These are phyloP conservation scores for Caenorhabditis imperialis DNA, from an alignment of 2,888 invertebrate species.

Conservation along the genomic window DNA sequence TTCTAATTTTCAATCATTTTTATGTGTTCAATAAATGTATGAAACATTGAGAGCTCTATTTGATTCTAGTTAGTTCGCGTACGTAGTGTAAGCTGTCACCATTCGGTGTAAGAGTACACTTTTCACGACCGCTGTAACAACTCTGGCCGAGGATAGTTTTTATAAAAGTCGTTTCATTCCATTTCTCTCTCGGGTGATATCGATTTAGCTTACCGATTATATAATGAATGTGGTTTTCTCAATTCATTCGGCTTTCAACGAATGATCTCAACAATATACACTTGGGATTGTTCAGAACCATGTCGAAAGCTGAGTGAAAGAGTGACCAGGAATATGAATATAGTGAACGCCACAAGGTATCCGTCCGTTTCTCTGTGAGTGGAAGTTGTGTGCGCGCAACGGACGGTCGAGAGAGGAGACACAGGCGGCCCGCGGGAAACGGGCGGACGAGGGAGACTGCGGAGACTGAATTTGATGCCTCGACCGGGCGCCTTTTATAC, in stretches of 20 bases:
- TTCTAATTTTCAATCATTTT: too few relatives aligned
- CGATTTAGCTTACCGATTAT: too few relatives aligned
- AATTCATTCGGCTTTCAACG: slow-evolving; percentile 49
- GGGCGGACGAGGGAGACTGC: slow-evolving; percentile 12
- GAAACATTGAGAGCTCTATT: too few relatives aligned
- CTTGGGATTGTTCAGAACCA: slow-evolving; percentile 45
- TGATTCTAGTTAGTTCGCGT: too few relatives aligned
- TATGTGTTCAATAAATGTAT: too few relatives aligned
- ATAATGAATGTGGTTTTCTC: slow-evolving; percentile 21
- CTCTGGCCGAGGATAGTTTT: not conserved
- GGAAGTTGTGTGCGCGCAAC: slow-evolving; percentile 15
- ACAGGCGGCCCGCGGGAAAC: slow-evolving; percentile 11
- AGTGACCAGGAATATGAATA: slow-evolving; percentile 13
- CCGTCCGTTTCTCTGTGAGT: slow-evolving; percentile 14
- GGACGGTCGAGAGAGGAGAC: slow-evolving; percentile 14
- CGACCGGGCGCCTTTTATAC: slow-evolving; percentile 43
- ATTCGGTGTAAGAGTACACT: slow-evolving; percentile 30
- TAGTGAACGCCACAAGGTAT: not conserved
- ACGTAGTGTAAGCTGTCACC: too few relatives aligned
- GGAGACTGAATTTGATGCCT: slow-evolving; percentile 40
- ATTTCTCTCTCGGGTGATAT: too few relatives aligned
- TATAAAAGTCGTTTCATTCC: not conserved
- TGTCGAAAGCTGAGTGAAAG: slow-evolving; percentile 52
- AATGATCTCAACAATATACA: slow-evolving; percentile 48
- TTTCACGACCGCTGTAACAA: not conserved